Evolutionary conservation across 2,797 vertebrate species (phyloP).

Genomic region (Pseudochirops corinnae): DNA sequence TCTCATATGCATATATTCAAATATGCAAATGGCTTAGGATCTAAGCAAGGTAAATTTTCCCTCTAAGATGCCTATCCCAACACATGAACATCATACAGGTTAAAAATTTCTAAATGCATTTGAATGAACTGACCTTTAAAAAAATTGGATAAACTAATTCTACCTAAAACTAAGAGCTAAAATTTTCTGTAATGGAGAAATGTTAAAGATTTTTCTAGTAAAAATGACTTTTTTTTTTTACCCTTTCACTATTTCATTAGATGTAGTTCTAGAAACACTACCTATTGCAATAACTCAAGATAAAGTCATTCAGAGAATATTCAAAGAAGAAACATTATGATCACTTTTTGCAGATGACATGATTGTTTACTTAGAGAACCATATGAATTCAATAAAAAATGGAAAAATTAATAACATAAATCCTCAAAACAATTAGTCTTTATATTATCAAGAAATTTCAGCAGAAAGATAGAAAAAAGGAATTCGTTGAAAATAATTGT

Average conservation of each 20-base stretch:
- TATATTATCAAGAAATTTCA: background rate
- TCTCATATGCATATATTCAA: background rate
- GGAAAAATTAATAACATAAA: background rate
- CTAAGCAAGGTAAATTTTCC: background rate
- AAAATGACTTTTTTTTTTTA: background rate
- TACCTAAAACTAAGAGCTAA: background rate
- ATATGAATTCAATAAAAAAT: background rate
- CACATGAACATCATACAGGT: background rate
- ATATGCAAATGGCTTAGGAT: background rate
- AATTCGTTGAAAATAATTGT: background rate
- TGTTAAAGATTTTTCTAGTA: background rate
- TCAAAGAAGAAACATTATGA: background rate
- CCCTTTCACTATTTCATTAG: background rate
- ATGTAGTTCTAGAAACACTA: background rate
- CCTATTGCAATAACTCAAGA: background rate
- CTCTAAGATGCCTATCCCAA: background rate
- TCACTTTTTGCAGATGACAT: background rate
- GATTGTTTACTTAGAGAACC: background rate
- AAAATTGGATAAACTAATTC: background rate
- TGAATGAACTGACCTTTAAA: background rate
- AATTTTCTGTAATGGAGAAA: background rate
- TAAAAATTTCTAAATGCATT: background rate
- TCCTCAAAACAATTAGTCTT: background rate
- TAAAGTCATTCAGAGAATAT: background rate
- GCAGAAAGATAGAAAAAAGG: background rate